Evolutionary conservation across 2,113 vertebrate genomes (phyloP), one percentile per base, ranked within the genome.

Genomic region (Trachemys scripta): DNA sequence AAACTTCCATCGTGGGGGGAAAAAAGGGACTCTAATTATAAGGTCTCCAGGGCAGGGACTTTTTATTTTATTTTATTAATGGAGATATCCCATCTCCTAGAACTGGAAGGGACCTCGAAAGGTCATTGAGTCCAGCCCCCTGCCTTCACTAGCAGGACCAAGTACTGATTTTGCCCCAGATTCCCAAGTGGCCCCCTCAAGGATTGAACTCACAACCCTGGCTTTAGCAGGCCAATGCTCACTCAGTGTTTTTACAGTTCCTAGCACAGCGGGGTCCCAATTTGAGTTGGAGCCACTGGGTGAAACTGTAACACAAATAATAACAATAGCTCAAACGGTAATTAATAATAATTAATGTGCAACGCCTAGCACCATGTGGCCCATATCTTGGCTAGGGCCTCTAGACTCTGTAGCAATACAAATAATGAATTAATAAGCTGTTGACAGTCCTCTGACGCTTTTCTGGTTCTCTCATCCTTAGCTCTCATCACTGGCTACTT

Each of bases 221-320:
- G n/a, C n/a, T n/a, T n/a, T n/a, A n/a, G n/a, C n/a, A n/a, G n/a
- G n/a, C n/a, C n/a, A n/a, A n/a, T n/a, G n/a, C n/a, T 57, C 4
- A 27, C 56, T 57, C 24, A 10, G 56, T 27, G 24, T 57, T 95
- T 95, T 96, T 96, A 90, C 56, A 76, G 80, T 88, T 95, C 50
- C 50, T 50, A 50, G 50, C 50, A 50, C 50, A 50, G 13, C 13
- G 14, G 50, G 14, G 50, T 50, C 90, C 88, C 56, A 25, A 11
- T 57, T 57, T 94, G 91, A 89, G 91, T 83, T 92, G 22, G 54
- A 94, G 84, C 47, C 76, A 95, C 80, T 81, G 90, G 79, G 47
- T 93, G 93, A 93, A 93, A 94, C 80, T 96, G 75, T 96, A 89
- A 93, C 84, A 82, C 95, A 97, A 57, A 27, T 27, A 57, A 57